Evolutionary conservation across 1,140 invertebrate genomes (phyloP), one percentile per base, ranked within the genome.

Genomic region (Zaprionus camerounensis): DNA sequence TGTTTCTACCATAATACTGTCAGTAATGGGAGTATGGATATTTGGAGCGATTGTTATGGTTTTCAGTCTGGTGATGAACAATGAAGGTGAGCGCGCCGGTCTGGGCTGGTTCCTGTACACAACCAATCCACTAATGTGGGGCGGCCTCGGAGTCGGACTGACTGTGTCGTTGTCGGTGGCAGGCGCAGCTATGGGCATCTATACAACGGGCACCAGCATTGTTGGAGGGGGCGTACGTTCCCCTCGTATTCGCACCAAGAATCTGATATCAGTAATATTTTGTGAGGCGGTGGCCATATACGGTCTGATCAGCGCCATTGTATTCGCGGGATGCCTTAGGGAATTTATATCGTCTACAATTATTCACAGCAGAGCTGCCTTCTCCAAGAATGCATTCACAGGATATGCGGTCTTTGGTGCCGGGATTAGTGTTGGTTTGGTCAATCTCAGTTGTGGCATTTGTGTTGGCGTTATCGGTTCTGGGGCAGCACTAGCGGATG

Each of bases 201-300:
- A 98, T 93, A 98, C 98, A 44, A 99, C 98, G 17, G 99, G 99
- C 55, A 95, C 96, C 9, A 99, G 98, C 85, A 99, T 99, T 91
- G 94, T 99, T n/a, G 99, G 99, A 49, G 99, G 96, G 67, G 99
- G 99, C 91, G 99, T 99, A 0, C 99, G 99, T 94, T 97, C 99
- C 11, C 99, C 99, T 0, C 94, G 99, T 75, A 99, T 99, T 92
- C 98, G 99, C 93, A 99, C 99, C 24, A 99, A 99, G 94, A 99
- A 99, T 94, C 95, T 99, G 71, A 99, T 99, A 80, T 99, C 98
- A 46, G 98, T 99, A 84, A 99, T 99, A 93, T 99, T 99, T 94
- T 99, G 98, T 93, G 98, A 99, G 94, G 98, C 98, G 78, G 98
- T 99, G 0, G 98, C 98, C 59, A 99, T 99, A 93, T 99, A 99